phyloP scores from a whole-genome alignment of 2,888 invertebrate species.

The Trisateles emortualis region DNA sequence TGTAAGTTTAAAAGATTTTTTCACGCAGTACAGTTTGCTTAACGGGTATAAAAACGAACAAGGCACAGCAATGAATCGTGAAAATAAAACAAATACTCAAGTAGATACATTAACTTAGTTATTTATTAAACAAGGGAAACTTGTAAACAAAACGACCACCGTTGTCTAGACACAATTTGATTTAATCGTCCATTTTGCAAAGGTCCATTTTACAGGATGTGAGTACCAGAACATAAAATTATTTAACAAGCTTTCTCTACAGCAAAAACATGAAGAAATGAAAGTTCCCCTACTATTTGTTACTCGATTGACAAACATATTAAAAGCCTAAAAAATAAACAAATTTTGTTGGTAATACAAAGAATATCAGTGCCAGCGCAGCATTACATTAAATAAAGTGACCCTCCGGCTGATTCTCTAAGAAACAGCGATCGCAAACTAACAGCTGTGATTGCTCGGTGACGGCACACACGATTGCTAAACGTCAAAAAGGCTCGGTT shows the following conservation, averaged over 20 bases:
- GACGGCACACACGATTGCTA: no score
- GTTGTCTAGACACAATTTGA: conserved; percentile 71
- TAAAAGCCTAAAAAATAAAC: not conserved
- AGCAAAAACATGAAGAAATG: conserved; percentile 64
- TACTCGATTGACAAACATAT: not conserved
- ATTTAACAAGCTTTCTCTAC: conserved; percentile 73
- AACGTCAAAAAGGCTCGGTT: no score
- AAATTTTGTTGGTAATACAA: not conserved
- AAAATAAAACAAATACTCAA: not conserved
- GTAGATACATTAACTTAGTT: not conserved
- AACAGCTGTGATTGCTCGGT: no score
- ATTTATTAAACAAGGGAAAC: conserved; percentile 7
- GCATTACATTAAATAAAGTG: no score
- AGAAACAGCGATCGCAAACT: no score
- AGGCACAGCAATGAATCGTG: no score
- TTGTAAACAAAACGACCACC: conserved; percentile 17
- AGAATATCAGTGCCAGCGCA: no score
- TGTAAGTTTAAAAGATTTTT: no score
- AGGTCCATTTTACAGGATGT: conserved; percentile 65
- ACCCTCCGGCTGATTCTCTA: no score
- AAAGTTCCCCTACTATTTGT: conserved; percentile 52
- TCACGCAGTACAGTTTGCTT: no score
- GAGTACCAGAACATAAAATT: conserved; percentile 73
- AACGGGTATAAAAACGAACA: no score
- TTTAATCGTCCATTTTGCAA: conserved; percentile 69